Evolutionary conservation across 2,113 vertebrate genomes (phyloP).

Genomic region (Columbina picui): DNA sequence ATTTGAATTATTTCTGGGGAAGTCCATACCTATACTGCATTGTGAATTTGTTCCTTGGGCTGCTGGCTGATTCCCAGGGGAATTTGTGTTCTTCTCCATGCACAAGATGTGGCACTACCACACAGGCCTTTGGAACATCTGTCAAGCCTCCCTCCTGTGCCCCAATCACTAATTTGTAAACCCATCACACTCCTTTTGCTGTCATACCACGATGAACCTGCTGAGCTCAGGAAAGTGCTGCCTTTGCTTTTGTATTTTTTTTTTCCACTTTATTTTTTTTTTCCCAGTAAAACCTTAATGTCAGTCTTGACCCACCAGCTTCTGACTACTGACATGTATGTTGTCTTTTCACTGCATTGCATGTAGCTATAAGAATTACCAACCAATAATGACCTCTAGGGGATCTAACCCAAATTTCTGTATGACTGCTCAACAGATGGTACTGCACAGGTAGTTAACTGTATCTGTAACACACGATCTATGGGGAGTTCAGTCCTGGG

Average conservation of each 20-base stretch:
- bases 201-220: accelerated
- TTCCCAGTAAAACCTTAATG: background rate
- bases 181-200: background rate
- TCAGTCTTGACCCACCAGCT: background rate
- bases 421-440: background rate
- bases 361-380: background rate
- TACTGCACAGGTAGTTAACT: background rate
- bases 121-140: background rate
- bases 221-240: background rate
- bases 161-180: background rate
- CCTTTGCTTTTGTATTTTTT: background rate
- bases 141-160: background rate
- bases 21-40: background rate
- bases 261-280: too few species aligned
- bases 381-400: background rate
- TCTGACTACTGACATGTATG: background rate
- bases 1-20: background rate
- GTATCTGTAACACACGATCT: background rate
- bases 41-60: background rate
- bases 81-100: background rate
- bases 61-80: background rate
- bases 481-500: background rate
- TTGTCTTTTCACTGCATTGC: background rate
- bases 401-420: constrained; percentile 8
- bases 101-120: background rate